Base-by-base conservation (phyloP, 2,888 invertebrate genomes). In the Aspidapion aeneum region DNA sequence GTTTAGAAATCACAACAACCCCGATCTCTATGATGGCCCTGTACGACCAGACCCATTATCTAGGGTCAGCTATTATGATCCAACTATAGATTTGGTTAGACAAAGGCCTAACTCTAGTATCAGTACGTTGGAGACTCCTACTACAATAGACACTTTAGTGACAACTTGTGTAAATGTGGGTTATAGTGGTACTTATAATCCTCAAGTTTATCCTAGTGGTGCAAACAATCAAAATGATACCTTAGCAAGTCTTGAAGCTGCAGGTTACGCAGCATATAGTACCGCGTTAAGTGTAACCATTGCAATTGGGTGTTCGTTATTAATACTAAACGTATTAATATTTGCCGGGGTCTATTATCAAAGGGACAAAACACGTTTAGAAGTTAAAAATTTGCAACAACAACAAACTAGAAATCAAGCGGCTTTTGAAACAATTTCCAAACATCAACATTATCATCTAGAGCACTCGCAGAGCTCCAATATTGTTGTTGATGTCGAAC, bases 261-360 rank as follows among this genome's bases (percentile, higher is more conserved):
- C 90, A 50, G 92, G 87, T 63, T 90, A 89, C 71, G 88, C 89
- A 0, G 88, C 89, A 0, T 90, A 90, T 75, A 89, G 89, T 9
- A 90, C 90, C 0, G 90, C 90, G 0, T 79, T 91, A 48, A 89
- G 89, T 74, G 90, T 91, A 0, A 91, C 91, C 1, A 90, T 92
- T 66, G 91, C 91, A 16, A 90, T 92, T 58, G 93, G 93, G 7
- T 91, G 92, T 75, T 90, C 91, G 0, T 80, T 94, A 60, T 82
- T 93, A 58, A 90, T 93, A 70, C 82, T 93, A 22, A 93, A 93
- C 80, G 89, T 93, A 58, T 81, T 93, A 52, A 91, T 93, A 73
- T 93, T 93, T 76, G 92, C 91, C 58, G 91, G 91, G 1, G 90
- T 93, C 7, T 93, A 92, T 78, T 93, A 93, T 77, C 93, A 93